phyloP scores from a whole-genome alignment of 2,888 invertebrate species.

The Sinhomidia bicolor region DNA sequence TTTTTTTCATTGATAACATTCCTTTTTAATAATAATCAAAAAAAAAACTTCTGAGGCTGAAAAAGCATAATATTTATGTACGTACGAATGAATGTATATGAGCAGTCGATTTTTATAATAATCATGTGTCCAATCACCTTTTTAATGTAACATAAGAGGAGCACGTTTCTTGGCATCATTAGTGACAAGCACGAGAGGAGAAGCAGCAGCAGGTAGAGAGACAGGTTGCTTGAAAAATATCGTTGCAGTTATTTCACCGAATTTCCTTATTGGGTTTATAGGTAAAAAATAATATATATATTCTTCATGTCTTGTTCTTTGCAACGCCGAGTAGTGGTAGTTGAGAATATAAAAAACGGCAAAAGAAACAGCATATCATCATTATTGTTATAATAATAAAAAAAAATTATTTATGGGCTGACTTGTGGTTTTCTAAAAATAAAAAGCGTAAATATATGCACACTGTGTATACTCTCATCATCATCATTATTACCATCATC shows the following conservation, averaged over 20 bases:
- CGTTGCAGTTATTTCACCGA: conserved; percentile 32
- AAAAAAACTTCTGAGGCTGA: too few species aligned
- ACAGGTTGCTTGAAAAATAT: not conserved
- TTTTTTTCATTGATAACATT: not conserved
- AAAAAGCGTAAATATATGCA: not conserved
- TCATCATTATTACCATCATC: not conserved
- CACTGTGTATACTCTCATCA: not conserved
- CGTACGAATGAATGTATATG: not conserved
- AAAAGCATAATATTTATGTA: too few species aligned
- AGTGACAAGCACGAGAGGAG: not conserved
- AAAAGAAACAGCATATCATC: too few species aligned
- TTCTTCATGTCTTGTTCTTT: not conserved
- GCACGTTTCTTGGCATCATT: conserved; percentile 26
- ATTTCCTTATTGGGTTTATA: conserved; percentile 30
- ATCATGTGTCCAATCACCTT: not conserved
- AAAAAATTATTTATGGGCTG: not conserved
- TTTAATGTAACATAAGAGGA: not conserved
- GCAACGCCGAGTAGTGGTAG: too few species aligned
- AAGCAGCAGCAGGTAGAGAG: not conserved
- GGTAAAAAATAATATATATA: not conserved
- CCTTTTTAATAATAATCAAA: too few species aligned
- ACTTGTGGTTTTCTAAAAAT: not conserved
- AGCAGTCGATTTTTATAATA: not conserved
- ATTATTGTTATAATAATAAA: too few species aligned
- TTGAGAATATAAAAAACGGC: too few species aligned